Percentiles rank a stretch among this genome's conserved stretches.
phyloP scores from a whole-genome alignment of 2,113 vertebrate species.

The Pomatostomus ruficeps region DNA sequence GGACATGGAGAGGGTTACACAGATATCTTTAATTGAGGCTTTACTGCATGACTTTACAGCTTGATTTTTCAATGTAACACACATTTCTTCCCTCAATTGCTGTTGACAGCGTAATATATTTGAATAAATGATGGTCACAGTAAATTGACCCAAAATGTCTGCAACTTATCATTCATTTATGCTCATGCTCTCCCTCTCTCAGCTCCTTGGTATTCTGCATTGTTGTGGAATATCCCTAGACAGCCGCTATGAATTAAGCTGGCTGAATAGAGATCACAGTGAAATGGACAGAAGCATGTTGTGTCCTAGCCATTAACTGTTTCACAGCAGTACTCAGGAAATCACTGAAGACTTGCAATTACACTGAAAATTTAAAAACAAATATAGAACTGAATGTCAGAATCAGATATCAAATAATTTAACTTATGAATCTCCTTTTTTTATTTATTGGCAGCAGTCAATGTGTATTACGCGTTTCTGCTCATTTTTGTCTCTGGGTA shows the following conservation, averaged over 20 bases:
- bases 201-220: not conserved
- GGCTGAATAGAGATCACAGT: not conserved
- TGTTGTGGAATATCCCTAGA: not conserved
- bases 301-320: not conserved
- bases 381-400: not conserved
- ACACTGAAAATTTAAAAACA: not conserved
- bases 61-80: not conserved
- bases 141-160: not conserved
- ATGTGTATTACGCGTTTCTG: not conserved
- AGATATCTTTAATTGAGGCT: not conserved
- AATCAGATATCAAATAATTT: not conserved
- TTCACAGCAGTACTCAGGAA: not conserved
- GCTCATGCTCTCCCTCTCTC: not conserved
- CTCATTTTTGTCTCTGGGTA: not conserved
- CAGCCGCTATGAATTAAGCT: not conserved
- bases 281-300: not conserved
- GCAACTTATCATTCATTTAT: not conserved
- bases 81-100: not conserved
- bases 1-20: not conserved
- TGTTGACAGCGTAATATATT: not conserved
- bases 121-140: not conserved
- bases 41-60: not conserved
- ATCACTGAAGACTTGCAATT: not conserved
- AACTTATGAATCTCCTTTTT: rapidly evolving
- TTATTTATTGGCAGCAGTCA: not conserved